These are phyloP conservation scores for Thalpophila matura DNA, from an alignment of 2,888 invertebrate species.

Conservation along the genomic window DNA sequence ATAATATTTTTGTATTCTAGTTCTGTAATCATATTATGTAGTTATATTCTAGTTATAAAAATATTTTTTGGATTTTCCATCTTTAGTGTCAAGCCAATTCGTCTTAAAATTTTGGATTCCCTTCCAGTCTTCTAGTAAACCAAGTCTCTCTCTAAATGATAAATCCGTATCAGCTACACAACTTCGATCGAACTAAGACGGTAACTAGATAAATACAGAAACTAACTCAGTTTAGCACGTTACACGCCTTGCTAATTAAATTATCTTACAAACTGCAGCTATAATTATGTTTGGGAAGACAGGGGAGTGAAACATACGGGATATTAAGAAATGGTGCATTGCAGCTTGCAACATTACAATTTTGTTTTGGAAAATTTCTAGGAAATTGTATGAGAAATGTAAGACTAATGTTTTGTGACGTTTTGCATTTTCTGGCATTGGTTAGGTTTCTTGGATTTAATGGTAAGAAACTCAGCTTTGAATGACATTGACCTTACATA, in stretches of 20 bases:
- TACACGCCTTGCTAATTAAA: conserved; percentile 56
- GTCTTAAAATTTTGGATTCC: neutral
- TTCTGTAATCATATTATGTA: too few relatives aligned
- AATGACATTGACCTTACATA: too few relatives aligned
- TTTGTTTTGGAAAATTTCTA: conserved; percentile 20
- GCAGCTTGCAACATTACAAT: conserved; percentile 58
- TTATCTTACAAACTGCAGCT: conserved; percentile 65
- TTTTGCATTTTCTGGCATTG: neutral
- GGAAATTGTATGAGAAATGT: conserved; percentile 7
- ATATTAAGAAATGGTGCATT: conserved; percentile 62
- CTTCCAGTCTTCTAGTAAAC: conserved; percentile 12
- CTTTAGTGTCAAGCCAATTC: too few relatives aligned
- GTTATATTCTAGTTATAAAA: too few relatives aligned
- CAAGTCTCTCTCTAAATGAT: conserved; percentile 11
- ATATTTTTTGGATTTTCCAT: too few relatives aligned
- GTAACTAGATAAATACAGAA: conserved; percentile 23
- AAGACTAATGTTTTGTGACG: neutral
- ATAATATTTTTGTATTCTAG: too few relatives aligned
- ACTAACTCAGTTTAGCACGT: conserved; percentile 34
- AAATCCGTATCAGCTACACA: conserved; percentile 6
- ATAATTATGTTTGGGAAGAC: conserved; percentile 61
- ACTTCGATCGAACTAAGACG: conserved; percentile 12
- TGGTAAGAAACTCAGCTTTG: too few relatives aligned
- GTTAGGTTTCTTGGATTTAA: too few relatives aligned
- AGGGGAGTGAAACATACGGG: conserved; percentile 30